Base-by-base conservation (phyloP, 2,797 vertebrate species). In the Holocentrus rufus region DNA sequence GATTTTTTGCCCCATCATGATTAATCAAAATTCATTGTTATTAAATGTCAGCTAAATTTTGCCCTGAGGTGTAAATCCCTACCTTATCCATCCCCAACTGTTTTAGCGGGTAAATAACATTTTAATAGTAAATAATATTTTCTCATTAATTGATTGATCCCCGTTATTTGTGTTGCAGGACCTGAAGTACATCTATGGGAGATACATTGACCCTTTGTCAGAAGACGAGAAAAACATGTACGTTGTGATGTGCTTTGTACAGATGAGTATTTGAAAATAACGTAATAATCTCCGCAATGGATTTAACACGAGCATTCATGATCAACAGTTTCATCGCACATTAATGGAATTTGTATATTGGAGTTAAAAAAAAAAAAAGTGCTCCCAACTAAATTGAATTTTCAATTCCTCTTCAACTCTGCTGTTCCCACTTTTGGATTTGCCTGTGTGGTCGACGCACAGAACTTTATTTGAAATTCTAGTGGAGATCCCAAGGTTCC, bases 221-320 rank as follows among this genome's bases (percentile, higher is more conserved):
- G 96, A 97, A 82, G 90, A 92, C 1, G 96, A 99, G 87, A 94
- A 94, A 64, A 99, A 98, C 90, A 99, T 99, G 97, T 98, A 94
- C 92, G 98, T 92, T 20, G 10, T 66, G 5, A 39, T 20, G 34
- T 42, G 18, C 20, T 23, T 52, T 64, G 44, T 34, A 9, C 27
- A 39, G 13, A 58, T 58, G 31, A 39, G 31, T 34, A 34, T 36
- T 58, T 39, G 18, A 30, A 13, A 30, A 14, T 39, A 17, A 27
- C 20, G 7, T 7, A 31, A 31, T 7, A 54, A 2, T 23, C 52
- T 23, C 18, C 14, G 23, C 11, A 22, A 53, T 11, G 39, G 39
- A 20, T 23, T 23, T 23, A 53, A 53, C 22, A 11, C 3, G n/a
- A 4, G 2, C 17, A 18, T 7, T 17, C 44, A 47, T 47, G 9